Base-by-base conservation (phyloP, 2,113 vertebrate genomes). In the Circaetus cinerascens region DNA sequence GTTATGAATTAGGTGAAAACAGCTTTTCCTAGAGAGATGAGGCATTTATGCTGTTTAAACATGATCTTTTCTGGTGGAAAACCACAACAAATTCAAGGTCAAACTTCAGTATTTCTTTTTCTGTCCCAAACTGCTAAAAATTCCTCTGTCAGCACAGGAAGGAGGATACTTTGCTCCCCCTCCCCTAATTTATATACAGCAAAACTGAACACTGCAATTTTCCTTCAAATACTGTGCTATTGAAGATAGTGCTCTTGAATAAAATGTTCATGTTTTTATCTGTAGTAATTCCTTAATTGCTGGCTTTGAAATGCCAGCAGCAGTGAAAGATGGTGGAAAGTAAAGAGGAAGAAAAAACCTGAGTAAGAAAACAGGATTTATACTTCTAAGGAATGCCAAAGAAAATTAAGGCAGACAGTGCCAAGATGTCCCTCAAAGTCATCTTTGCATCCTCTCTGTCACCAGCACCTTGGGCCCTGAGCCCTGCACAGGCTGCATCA, bases 1-100 rank as follows among this genome's bases (percentile, higher is more conserved):
- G 77, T 77, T 86, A 96, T n/a, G 91, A 86, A 95, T 96, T 95
- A 95, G 91, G 89, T 96, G 91, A 94, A 94, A 97, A 96, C 84
- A 93, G 89, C 48, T 95, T 93, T 93, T 79, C 85, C 74, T 83
- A 79, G 80, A 94, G 95, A 90, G 95, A 95, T 62, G 71, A 76
- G 90, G 77, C 59, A 63, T 90, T 94, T 83, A 46, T 0, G 0
- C 62, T 86, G 55, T 57, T 94, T 22, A 73, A 95, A 90, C 67
- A 23, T 38, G 76, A 76, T 50, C 19, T 91, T 91, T 95, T 88
- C 73, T 95, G 77, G 68, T 74, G 72, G 36, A 94, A 95, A 96
- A 87, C 60, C 86, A 75, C 80, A 91, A 93, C 62, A 95, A 95
- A 95, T 94, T 89, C 86, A 82, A 94, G 86, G 88, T 94, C 68